Conservation (phyloP, 2,888 invertebrate species). For the Oscheius myriophilus region DNA sequence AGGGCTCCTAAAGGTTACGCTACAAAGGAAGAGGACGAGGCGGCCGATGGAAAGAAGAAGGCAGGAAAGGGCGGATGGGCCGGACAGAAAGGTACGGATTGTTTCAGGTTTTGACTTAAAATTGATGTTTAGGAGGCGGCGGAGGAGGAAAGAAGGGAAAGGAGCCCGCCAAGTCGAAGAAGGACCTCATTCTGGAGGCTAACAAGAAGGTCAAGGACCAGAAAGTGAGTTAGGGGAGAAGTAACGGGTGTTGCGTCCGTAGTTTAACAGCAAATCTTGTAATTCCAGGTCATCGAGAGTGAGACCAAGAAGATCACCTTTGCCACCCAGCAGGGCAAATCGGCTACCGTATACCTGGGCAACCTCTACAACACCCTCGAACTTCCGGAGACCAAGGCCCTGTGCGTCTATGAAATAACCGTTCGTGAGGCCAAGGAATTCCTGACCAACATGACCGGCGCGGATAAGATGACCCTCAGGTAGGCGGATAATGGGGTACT, state of each 20-base stretch:
- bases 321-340: conserved; percentile 59
- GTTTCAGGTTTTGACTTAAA: not conserved
- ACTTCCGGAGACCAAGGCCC: conserved; percentile 65
- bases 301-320: conserved; percentile 64
- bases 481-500: not conserved
- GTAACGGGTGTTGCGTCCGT: not conserved
- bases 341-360: conserved; percentile 58
- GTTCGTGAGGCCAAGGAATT: conserved; percentile 48
- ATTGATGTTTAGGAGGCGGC: conserved; percentile 35
- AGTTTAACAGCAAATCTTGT: no score
- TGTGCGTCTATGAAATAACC: conserved; percentile 61
- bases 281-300: conserved; percentile 53
- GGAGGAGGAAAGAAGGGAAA: conserved; percentile 51
- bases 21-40: conserved; percentile 47
- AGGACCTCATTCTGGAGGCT: conserved; percentile 64
- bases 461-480: conserved; percentile 34
- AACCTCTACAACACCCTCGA: conserved; percentile 60
- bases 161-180: conserved; percentile 58
- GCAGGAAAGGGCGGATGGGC: conserved; percentile 32
- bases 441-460: conserved; percentile 37
- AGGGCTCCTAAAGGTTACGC: conserved; percentile 61
- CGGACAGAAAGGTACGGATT: conserved; percentile 33
- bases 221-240: conserved; percentile 33
- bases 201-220: conserved; percentile 57
- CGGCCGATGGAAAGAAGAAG: conserved; percentile 30